A percentile compares a stretch with the other conserved stretches of the same genome.
These are phyloP conservation scores for Zaprionus vittiger DNA, from an alignment of 1,140 invertebrate genomes.

Conservation along the genomic window DNA sequence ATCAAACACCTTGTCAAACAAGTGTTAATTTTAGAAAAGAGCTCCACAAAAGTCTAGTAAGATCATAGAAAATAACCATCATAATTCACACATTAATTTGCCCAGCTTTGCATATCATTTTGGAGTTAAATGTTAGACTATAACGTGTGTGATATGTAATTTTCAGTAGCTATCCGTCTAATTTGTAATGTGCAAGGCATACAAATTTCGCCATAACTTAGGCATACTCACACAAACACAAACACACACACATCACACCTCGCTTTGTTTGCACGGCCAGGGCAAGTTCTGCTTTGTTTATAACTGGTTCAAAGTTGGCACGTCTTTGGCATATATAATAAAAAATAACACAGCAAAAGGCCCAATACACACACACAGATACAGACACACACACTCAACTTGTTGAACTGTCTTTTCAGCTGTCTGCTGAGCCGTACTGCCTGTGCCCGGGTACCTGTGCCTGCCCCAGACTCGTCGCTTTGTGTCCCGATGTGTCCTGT, in stretches of 20 bases:
- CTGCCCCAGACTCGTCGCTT: conserved; percentile 33
- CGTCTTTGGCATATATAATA: conserved; percentile 70
- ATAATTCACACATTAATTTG: conserved; percentile 1
- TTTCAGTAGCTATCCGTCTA: conserved; percentile 36
- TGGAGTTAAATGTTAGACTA: neutral
- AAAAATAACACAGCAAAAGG: conserved; percentile 37
- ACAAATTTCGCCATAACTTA: conserved; percentile 73
- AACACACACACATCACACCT: conserved; percentile 20
- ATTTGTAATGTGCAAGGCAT: conserved; percentile 66
- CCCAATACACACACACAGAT: conserved; percentile 15
- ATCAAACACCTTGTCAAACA: neutral
- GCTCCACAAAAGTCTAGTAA: neutral
- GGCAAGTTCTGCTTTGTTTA: conserved; percentile 66
- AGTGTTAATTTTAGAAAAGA: neutral
- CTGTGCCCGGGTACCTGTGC: conserved; percentile 26
- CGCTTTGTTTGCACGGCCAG: conserved; percentile 53
- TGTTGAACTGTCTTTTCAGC: conserved; percentile 78
- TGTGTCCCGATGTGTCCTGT: neutral
- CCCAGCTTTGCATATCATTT: conserved; percentile 22
- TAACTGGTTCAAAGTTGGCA: conserved; percentile 80
- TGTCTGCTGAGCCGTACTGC: conserved; percentile 38
- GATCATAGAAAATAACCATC: neutral
- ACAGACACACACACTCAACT: conserved; percentile 37
- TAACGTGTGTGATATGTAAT: conserved; percentile 29
- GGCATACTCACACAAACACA: neutral